Evolutionary conservation across 2,888 invertebrate species (phyloP).

Genomic region (Zelleria hepariella): DNA sequence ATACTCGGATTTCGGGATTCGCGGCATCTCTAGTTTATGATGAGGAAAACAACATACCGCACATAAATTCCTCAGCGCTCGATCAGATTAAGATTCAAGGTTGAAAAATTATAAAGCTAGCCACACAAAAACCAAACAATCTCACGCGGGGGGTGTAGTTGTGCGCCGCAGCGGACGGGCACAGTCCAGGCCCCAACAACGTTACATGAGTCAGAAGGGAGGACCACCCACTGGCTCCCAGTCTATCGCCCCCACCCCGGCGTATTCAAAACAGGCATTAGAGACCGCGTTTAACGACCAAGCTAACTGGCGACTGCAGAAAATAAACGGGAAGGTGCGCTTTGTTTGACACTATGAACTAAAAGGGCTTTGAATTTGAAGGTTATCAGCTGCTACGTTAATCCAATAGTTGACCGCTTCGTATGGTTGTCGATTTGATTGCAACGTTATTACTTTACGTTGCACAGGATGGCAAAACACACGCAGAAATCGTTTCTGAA

Average conservation of each 20-base stretch:
- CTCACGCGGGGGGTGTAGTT: slow-evolving; percentile 15
- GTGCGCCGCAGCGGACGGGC: slow-evolving; percentile 37
- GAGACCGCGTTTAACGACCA: slow-evolving; percentile 9
- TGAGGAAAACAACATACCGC: no score
- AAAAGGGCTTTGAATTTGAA: no score
- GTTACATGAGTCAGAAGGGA: slow-evolving; percentile 16
- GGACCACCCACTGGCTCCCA: not conserved
- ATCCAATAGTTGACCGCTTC: no score
- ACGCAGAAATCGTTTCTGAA: no score
- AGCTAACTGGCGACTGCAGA: not conserved
- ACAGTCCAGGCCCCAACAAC: slow-evolving; percentile 21
- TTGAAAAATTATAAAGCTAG: slow-evolving; percentile 11
- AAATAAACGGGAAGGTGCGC: slow-evolving; percentile 9
- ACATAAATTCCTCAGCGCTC: no score
- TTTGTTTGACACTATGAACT: slow-evolving; percentile 20
- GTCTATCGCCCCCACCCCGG: slow-evolving; percentile 20
- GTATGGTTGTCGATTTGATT: no score
- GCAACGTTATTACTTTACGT: no score
- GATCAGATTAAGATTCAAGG: no score
- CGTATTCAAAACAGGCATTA: slow-evolving; percentile 51
- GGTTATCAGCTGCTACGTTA: slow-evolving; percentile 40
- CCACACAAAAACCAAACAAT: slow-evolving; percentile 24
- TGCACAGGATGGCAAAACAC: no score
- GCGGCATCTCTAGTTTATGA: no score
- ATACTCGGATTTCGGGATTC: no score